These are phyloP conservation scores for Guaruba guarouba DNA, from an alignment of 2,113 vertebrate species.

Conservation along the genomic window DNA sequence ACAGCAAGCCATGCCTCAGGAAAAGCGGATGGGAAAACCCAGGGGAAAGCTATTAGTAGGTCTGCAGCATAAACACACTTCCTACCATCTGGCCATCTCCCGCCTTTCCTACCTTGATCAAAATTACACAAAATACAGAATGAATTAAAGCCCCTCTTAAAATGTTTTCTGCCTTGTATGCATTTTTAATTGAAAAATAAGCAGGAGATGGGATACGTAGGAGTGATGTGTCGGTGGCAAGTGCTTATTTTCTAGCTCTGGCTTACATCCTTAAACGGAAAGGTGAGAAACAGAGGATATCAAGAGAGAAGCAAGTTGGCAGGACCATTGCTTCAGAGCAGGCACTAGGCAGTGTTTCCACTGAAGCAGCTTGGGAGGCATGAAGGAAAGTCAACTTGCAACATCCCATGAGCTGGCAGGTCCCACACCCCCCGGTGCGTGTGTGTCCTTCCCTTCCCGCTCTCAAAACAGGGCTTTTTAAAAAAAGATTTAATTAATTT, in stretches of 20 bases:
- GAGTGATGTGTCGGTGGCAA: background rate
- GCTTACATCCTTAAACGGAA: background rate
- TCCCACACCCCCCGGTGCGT: rapidly evolving
- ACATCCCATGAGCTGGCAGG: background rate
- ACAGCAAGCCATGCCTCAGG: background rate
- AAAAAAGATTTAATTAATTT: conserved; percentile 26
- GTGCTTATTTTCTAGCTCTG: background rate
- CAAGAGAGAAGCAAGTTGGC: background rate
- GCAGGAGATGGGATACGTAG: background rate
- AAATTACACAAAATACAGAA: background rate
- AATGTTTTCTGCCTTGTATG: background rate
- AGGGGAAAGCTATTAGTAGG: background rate
- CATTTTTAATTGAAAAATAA: background rate
- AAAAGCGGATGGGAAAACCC: background rate
- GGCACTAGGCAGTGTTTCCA: background rate
- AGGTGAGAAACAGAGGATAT: background rate
- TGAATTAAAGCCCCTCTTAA: background rate
- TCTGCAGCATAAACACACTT: background rate
- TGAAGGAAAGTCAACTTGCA: background rate
- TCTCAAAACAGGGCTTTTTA: background rate
- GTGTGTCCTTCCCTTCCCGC: background rate
- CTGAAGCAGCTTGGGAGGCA: background rate
- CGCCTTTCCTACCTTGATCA: background rate
- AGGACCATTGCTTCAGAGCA: background rate
- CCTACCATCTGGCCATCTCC: background rate